Conservation (phyloP, 92 coral and sea anemone genomes). For the Anthopleura xanthogrammica region DNA sequence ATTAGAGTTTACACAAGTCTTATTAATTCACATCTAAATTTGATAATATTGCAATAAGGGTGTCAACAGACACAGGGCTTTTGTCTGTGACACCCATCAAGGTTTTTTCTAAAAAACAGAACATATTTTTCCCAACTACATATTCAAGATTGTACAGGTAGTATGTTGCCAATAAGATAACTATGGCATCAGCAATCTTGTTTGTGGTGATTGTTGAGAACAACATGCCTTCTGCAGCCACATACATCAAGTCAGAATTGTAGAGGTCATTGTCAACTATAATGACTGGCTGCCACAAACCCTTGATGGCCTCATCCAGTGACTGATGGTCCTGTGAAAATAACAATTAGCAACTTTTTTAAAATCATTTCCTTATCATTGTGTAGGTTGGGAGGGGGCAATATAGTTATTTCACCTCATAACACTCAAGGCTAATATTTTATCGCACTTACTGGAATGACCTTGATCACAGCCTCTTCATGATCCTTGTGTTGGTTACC, state of each 20-base stretch:
- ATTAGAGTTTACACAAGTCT: too few species aligned
- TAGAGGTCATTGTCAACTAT: not conserved
- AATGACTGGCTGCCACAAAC: not conserved
- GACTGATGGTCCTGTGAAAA: not conserved
- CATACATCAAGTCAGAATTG: not conserved
- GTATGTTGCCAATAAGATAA: not conserved
- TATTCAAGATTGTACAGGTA: not conserved
- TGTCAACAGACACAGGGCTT: constrained; percentile 2
- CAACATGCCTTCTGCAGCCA: not conserved
- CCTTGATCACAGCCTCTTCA: constrained; percentile 27
- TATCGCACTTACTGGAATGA: constrained; percentile 10
- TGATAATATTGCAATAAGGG: not conserved
- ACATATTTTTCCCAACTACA: not conserved
- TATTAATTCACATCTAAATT: not conserved
- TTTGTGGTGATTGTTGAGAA: not conserved
- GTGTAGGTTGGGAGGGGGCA: not conserved
- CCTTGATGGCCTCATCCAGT: not conserved
- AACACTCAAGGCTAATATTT: not conserved
- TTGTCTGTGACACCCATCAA: constrained; percentile 8
- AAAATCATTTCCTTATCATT: not conserved
- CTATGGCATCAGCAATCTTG: constrained; percentile 3
- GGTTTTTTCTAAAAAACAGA: not conserved
- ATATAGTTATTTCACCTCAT: not conserved
- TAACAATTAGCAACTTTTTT: too few species aligned
- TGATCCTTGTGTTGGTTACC: not conserved